Base-by-base conservation (phyloP, 2,113 vertebrate genomes). In the Leptocoma aspasia region DNA sequence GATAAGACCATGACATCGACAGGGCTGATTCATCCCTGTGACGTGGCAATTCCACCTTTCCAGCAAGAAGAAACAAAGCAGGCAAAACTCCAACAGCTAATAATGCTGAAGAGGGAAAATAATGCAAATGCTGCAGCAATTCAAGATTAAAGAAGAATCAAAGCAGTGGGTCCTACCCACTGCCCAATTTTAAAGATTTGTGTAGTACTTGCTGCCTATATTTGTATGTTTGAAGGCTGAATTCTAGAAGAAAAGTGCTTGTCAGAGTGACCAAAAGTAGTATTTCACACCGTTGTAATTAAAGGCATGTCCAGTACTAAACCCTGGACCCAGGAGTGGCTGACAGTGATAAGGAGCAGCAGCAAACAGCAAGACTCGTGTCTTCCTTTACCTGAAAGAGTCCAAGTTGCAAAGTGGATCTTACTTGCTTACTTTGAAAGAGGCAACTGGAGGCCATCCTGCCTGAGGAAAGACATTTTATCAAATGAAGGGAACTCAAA, bases 1-100 rank as follows among this genome's bases (percentile, higher is more conserved):
- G 49, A 47, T 4, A 1, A 9, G n/a, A 56, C 41, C 20, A 5
- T 17, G 37, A n/a, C 30, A 83, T 49, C 0, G 2, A 11, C 73
- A 50, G 60, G 60, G 17, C 30, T 47, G 47, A 8, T 73, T 30
- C 37, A 31, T 49, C 37, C 27, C 54, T 61, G 27, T 16, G 26
- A 30, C 26, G 22, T 15, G 22, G 24, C 12, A 82, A 50, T 75
- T 71, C 18, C 47, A 75, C 28, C 23, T 63, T 50, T 59, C 56
- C 66, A 90, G 65, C 2, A 7, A 54, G 61, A 78, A 59, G 42
- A 75, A 86, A 66, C 10, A 78, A 84, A 76, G 13, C 30, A 70
- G 49, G 12, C 9, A 63, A 71, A 65, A 24, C 6, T 8, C 7
- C 39, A 59, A 70, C 9, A 53, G 31, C 7, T 21, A 21, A 39